Base-by-base conservation (phyloP, 1,140 invertebrate species). In the Magallana gigas region DNA sequence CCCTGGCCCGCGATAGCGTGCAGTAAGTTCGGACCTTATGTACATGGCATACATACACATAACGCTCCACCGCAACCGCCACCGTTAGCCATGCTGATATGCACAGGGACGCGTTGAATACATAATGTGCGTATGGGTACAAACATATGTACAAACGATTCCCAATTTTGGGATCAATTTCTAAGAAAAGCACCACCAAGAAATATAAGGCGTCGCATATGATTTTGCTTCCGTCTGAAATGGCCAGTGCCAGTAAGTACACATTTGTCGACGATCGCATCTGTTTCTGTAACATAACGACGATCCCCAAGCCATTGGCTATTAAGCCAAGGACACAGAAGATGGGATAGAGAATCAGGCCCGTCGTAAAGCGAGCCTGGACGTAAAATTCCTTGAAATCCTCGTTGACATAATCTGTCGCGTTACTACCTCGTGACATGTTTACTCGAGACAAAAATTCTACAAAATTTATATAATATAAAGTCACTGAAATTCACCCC, bases 11-110 rank as follows among this genome's bases (percentile, higher is more conserved):
- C 3, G 87, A 81, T 9, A 93, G 90, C 0, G 98, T 99, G 95
- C 98, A 99, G 48, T 98, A 96, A 0, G 97, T 97, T 86, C 97
- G 96, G 0, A 98, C 98, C 87, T 96, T 96, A 11, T 98, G 95
- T 0, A 98, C 98, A 94, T 98, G 97, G 93, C 98, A 99, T 0
- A 99, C 98, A 1, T 98, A 98, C 59, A 99, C 97, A 95, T 98
- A 99, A 82, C 98, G 96, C 94, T 99, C 98, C 89, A 99, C 96
- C 0, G 98, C 99, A 12, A 99, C 98, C 2, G 97, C 97, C 64
- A 99, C 96, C 1, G 98, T 99, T 90, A 99, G 96, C 95, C 99
- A 99, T 76, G 98, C 98, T 23, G 98, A 94, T 29, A 92, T 91
- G 59, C 92, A 94, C 14, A 92, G 88, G n/a, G 94, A 93, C 0